These are phyloP conservation scores for Petrolisthes cinctipes DNA, from an alignment of 2,888 invertebrate genomes.

Conservation along the genomic window DNA sequence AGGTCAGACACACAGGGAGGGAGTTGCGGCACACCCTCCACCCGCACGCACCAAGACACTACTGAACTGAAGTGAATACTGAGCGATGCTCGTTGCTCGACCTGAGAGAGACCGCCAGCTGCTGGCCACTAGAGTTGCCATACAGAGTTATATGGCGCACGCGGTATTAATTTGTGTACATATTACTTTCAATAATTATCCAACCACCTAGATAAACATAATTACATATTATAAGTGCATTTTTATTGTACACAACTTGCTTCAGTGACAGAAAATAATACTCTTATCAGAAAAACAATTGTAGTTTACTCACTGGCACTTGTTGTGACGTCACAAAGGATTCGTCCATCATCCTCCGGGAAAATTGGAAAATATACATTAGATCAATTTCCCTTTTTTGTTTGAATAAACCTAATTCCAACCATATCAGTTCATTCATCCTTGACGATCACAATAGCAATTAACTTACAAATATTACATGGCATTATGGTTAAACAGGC, in stretches of 20 bases:
- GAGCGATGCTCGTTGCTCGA: conserved; percentile 19
- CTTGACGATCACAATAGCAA: too few relatives aligned
- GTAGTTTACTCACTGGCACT: conserved; percentile 12
- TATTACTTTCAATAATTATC: too few relatives aligned
- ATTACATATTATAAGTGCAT: too few relatives aligned
- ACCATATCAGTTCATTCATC: too few relatives aligned
- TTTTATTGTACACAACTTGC: too few relatives aligned
- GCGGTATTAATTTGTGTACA: too few relatives aligned
- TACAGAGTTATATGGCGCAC: conserved; percentile 8
- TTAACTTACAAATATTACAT: too few relatives aligned
- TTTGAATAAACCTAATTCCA: too few relatives aligned
- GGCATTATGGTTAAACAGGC: too few relatives aligned
- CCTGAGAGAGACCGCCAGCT: conserved; percentile 25
- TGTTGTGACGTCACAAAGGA: conserved; percentile 56
- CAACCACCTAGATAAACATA: too few relatives aligned
- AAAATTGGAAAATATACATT: conserved; percentile 6
- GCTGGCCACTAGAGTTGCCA: conserved; percentile 47
- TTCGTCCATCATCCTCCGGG: conserved; percentile 38
- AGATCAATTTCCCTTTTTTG: too few relatives aligned
- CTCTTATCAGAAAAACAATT: neutral
- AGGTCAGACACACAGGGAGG: conserved; percentile 56
- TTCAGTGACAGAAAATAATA: too few relatives aligned
- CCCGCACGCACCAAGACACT: conserved; percentile 46
- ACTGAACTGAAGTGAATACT: conserved; percentile 18
- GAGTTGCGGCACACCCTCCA: conserved; percentile 43